Conservation (phyloP, 2,888 invertebrate genomes). For the Drosophila austrosaltans region DNA sequence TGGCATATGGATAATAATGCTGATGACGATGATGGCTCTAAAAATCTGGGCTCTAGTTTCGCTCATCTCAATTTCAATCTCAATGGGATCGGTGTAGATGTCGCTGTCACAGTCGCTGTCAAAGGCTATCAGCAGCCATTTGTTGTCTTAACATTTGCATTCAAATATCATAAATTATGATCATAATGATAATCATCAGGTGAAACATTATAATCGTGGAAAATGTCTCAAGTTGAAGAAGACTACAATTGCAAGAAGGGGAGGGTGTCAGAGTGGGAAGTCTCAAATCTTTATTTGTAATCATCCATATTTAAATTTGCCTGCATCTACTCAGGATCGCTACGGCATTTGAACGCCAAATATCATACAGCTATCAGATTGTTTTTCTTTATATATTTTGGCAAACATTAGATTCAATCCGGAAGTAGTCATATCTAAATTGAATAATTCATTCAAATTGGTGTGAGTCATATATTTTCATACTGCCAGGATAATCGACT, state of each 20-base stretch:
- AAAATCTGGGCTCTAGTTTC: slow-evolving; percentile 1
- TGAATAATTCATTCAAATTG: no score
- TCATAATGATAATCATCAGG: background rate
- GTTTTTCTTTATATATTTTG: no score
- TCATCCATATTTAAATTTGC: no score
- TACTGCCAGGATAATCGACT: no score
- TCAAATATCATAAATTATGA: slow-evolving; percentile 2
- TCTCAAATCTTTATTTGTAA: no score
- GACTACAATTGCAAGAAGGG: background rate
- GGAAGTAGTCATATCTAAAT: no score
- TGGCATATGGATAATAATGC: slow-evolving; percentile 59
- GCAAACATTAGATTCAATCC: no score
- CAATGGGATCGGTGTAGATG: slow-evolving; percentile 28
- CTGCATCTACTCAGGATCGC: no score
- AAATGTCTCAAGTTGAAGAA: background rate
- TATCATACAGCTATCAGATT: no score
- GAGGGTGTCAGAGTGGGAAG: no score
- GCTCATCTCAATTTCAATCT: slow-evolving; percentile 17
- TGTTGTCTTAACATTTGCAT: slow-evolving; percentile 3
- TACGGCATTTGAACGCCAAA: no score
- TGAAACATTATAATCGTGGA: background rate
- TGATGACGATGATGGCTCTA: slow-evolving; percentile 1
- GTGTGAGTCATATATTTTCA: no score
- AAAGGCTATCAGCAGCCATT: background rate
- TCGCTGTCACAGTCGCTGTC: background rate